phyloP scores from a whole-genome alignment of 2,113 vertebrate species.

The Xenus cinereus region DNA sequence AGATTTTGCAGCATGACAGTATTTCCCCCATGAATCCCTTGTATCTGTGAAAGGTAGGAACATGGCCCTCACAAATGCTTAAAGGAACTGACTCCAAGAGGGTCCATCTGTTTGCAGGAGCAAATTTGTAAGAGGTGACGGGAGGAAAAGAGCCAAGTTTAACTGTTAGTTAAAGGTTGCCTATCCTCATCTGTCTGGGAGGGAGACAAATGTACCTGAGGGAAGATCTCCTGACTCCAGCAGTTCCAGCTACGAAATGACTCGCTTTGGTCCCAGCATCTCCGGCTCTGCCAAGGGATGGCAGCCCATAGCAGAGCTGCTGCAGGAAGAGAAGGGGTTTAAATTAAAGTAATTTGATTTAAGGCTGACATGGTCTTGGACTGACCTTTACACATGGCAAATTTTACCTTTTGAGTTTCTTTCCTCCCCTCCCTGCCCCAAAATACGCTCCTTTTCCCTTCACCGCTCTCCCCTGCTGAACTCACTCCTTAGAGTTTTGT shows the following conservation, averaged over 20 bases:
- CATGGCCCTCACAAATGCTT: not conserved
- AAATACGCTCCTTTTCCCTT: not conserved
- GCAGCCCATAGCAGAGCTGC: not conserved
- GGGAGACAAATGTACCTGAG: not conserved
- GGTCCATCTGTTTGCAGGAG: not conserved
- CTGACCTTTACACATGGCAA: not conserved
- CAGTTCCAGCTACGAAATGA: not conserved
- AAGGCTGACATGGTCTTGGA: not conserved
- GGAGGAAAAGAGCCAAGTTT: not conserved
- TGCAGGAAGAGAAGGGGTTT: not conserved
- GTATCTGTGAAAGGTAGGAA: not conserved
- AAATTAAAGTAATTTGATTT: not conserved
- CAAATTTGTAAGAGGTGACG: not conserved
- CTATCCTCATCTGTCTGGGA: not conserved
- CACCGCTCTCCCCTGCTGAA: not conserved
- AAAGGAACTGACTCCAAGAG: not conserved
- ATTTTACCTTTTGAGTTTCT: not conserved
- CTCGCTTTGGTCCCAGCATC: not conserved
- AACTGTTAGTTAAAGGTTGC: not conserved
- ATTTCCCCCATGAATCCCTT: not conserved
- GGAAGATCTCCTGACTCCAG: not conserved
- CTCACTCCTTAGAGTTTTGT: not conserved
- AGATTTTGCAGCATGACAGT: not conserved
- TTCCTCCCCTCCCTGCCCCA: not conserved
- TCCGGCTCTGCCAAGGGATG: not conserved